These are phyloP conservation scores for Grapholita molesta DNA, from an alignment of 1,140 invertebrate genomes.

Conservation along the genomic window DNA sequence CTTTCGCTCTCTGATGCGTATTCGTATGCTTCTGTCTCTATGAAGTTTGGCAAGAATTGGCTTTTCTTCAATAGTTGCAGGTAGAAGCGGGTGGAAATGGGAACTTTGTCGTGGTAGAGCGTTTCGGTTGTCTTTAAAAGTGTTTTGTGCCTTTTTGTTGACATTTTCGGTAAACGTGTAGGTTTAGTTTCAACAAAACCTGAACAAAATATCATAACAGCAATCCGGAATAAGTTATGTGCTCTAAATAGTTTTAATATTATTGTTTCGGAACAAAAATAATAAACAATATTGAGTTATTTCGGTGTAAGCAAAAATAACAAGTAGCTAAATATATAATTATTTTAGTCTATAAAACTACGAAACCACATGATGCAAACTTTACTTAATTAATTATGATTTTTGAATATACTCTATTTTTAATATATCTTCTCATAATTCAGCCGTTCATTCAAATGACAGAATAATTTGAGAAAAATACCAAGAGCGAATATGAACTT, in stretches of 20 bases:
- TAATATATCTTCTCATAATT: neutral
- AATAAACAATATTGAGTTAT: neutral
- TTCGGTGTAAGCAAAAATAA: neutral
- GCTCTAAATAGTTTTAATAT: neutral
- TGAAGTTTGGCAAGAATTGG: constrained; percentile 56
- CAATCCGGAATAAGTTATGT: neutral
- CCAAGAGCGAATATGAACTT: constrained; percentile 27
- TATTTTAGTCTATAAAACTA: neutral
- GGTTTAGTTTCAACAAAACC: constrained; percentile 45
- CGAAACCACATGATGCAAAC: neutral
- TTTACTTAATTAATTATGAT: neutral
- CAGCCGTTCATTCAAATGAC: constrained; percentile 10
- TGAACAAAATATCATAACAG: too few relatives aligned
- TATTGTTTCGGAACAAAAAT: neutral
- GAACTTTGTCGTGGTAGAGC: constrained; percentile 65
- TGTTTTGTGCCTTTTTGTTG: constrained; percentile 48
- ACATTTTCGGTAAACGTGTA: constrained; percentile 31
- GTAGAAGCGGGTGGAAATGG: constrained; percentile 64
- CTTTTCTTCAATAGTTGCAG: constrained; percentile 63
- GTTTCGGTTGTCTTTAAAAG: constrained; percentile 61
- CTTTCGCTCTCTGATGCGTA: constrained; percentile 62
- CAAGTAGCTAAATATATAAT: neutral
- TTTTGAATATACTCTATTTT: neutral
- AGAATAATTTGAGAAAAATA: constrained; percentile 9
- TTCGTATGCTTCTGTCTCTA: constrained; percentile 55